These are phyloP conservation scores for Epizoanthus stellaris DNA, from an alignment of 92 coral and sea anemone genomes.

Conservation along the genomic window DNA sequence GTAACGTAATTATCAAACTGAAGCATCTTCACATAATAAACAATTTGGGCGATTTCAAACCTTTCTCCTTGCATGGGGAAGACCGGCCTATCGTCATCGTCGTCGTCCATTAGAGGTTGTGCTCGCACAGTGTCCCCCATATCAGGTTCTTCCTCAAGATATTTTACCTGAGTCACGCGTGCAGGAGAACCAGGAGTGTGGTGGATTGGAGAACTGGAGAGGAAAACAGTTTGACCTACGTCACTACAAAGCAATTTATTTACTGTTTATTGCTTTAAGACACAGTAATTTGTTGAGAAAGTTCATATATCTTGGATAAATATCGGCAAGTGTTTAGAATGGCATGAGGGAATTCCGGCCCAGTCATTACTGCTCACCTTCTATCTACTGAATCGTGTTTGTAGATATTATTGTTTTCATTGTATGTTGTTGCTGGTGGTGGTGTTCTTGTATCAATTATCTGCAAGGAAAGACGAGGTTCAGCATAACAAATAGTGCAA, in stretches of 20 bases:
- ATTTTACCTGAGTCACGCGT: slow-evolving; percentile 66
- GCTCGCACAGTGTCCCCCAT: slow-evolving; percentile 56
- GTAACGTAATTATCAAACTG: too few species aligned
- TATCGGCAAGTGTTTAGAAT: not conserved
- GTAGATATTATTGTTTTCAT: slow-evolving; percentile 35
- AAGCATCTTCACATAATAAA: not conserved
- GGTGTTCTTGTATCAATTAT: slow-evolving; percentile 11
- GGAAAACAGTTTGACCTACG: not conserved
- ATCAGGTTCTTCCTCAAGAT: slow-evolving; percentile 64
- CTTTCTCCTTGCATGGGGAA: slow-evolving; percentile 80
- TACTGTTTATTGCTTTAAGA: not conserved
- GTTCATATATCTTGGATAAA: too few species aligned
- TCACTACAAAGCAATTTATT: not conserved
- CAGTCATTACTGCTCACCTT: slow-evolving; percentile 20
- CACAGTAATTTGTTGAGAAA: not conserved
- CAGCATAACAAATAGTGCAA: not conserved
- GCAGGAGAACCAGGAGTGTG: slow-evolving; percentile 21
- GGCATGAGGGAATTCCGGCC: not conserved
- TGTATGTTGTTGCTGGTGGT: slow-evolving; percentile 2
- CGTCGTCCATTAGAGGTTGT: slow-evolving; percentile 70
- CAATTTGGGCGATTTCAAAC: slow-evolving; percentile 30
- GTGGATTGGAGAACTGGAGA: slow-evolving; percentile 35
- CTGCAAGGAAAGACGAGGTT: not conserved
- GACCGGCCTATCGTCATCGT: slow-evolving; percentile 64
- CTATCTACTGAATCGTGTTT: slow-evolving; percentile 13